Evolutionary conservation across 2,113 vertebrate species (phyloP), one percentile per base, ranked within the genome.

Genomic region (Nothocercus nigrocapillus): DNA sequence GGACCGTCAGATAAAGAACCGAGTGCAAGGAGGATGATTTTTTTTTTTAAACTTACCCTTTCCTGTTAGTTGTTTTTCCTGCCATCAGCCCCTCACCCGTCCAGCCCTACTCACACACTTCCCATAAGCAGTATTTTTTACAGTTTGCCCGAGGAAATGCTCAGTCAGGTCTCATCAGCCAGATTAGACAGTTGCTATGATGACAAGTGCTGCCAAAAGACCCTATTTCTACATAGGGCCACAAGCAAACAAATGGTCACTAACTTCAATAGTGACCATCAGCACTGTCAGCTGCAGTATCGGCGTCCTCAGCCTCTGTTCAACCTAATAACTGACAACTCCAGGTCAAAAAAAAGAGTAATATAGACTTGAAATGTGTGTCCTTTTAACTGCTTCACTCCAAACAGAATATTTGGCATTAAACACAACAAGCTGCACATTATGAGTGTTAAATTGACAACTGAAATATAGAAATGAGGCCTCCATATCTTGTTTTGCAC

Each of bases 1-100:
- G 96, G 91, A 93, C 78, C 64, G 79, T 69, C 87, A 95, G 95
- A 97, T 97, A 97, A 97, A 97, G 91, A 76, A 70, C 93, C 90
- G 91, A 93, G 88, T 64, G 53, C 69, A 78, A 73, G 72, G 25
- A 91, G 83, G 88, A 90, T 74, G 66, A 92, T 83, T 73, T 94
- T 96, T 96, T 94, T 47, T 47, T 47, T 16, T 42, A 12, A 47
- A 90, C 94, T 95, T 94, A 85, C 27, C 21, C 78, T 89, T 97
- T 96, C 95, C 93, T 96, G 90, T 87, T 92, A 95, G 85, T 64
- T 96, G 84, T 85, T 97, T 94, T 96, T 95, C 91, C 95, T 96
- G 92, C 92, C 51, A 28, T 74, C 38, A 95, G 87, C 70, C 82
- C 82, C 79, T 92, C 91, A 92, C 86, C 93, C 94, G 81, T 84